Conservation (phyloP, 2,113 vertebrate genomes). For the Myiopsitta monachus region DNA sequence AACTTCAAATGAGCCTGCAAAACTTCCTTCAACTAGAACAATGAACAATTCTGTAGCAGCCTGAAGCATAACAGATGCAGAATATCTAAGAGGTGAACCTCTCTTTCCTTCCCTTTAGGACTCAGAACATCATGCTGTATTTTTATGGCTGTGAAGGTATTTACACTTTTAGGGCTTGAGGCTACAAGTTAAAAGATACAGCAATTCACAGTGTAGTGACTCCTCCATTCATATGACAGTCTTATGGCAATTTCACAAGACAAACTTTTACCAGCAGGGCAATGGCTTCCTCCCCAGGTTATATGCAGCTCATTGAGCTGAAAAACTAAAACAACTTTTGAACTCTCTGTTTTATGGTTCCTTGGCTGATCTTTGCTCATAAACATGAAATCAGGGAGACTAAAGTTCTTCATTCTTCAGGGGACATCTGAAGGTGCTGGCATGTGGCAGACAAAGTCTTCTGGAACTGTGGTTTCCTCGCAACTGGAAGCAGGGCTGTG, state of each 20-base stretch:
- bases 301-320: background rate
- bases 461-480: background rate
- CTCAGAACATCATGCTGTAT: background rate
- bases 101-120: background rate
- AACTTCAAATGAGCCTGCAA: background rate
- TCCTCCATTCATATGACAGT: background rate
- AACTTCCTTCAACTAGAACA: rapidly evolving
- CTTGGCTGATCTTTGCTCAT: slow-evolving; percentile 7
- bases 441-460: background rate
- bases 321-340: slow-evolving; percentile 24
- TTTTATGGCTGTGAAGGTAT: background rate
- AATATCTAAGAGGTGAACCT: background rate
- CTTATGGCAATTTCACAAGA: background rate
- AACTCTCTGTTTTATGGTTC: background rate
- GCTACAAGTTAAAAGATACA: background rate
- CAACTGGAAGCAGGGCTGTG: background rate
- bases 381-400: background rate
- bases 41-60: background rate
- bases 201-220: background rate
- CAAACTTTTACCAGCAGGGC: background rate
- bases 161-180: background rate
- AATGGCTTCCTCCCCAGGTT: background rate
- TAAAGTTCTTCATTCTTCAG: background rate
- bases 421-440: background rate
- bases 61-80: background rate